Conservation (phyloP, 1,140 invertebrate species). For the Linepithema humile region DNA sequence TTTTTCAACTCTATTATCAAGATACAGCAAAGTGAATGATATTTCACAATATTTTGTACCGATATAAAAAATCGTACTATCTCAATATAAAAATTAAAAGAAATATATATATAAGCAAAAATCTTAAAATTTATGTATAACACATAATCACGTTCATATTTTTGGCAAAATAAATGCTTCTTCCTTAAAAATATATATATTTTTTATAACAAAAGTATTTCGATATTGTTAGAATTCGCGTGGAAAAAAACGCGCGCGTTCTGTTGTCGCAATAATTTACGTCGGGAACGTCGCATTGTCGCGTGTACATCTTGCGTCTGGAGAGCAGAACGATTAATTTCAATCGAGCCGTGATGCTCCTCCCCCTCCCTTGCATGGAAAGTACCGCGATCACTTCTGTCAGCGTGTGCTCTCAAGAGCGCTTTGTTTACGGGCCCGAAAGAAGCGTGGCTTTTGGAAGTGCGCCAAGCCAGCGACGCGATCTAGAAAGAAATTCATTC, state of each 20-base stretch:
- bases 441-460: conserved; percentile 53
- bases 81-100: background rate
- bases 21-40: background rate
- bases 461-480: conserved; percentile 53
- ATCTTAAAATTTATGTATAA: too few relatives aligned
- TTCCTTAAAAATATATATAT: too few relatives aligned
- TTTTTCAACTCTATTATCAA: background rate
- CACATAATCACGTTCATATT: too few relatives aligned
- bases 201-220: too few relatives aligned
- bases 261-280: conserved; percentile 18
- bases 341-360: conserved; percentile 24
- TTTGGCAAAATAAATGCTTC: too few relatives aligned
- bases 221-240: background rate
- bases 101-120: too few relatives aligned
- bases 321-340: conserved; percentile 43
- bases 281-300: background rate
- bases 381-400: conserved; percentile 46
- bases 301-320: background rate
- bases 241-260: background rate
- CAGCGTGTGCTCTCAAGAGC: conserved; percentile 25
- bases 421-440: conserved; percentile 52
- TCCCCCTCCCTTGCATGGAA: conserved; percentile 33
- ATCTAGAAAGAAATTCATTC: conserved; percentile 19
- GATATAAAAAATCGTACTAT: background rate
- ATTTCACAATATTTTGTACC: background rate